These are phyloP conservation scores for Drosophila siamana DNA, from an alignment of 2,888 invertebrate genomes.

Conservation along the genomic window DNA sequence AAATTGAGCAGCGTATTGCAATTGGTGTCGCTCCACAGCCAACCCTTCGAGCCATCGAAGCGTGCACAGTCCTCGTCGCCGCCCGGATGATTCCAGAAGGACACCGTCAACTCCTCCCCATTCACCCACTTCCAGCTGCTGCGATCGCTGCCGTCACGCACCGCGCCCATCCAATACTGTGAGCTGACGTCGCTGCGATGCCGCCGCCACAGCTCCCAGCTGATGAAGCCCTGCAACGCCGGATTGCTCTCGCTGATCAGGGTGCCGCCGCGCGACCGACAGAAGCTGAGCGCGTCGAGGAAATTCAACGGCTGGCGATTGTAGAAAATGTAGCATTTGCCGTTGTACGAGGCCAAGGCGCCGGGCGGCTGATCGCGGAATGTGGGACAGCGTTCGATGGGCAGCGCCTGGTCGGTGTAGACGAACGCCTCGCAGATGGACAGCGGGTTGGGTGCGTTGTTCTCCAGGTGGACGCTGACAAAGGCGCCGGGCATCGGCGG, in stretches of 20 bases:
- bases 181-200: constrained; percentile 96
- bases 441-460: constrained; percentile 90
- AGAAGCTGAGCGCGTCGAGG: constrained; percentile 92
- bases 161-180: constrained; percentile 97
- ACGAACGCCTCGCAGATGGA: constrained; percentile 97
- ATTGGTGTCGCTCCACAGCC: constrained; percentile 97
- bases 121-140: constrained; percentile 96
- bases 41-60: constrained; percentile 96
- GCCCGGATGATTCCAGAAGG: constrained; percentile 96
- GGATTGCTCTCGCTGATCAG: constrained; percentile 97
- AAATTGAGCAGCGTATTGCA: constrained; percentile 93
- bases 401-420: constrained; percentile 95
- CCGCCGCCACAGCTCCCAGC: constrained; percentile 96
- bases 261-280: constrained; percentile 92
- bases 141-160: constrained; percentile 92
- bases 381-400: constrained; percentile 96
- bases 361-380: constrained; percentile 97
- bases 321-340: constrained; percentile 97
- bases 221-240: constrained; percentile 96
- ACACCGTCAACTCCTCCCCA: constrained; percentile 94
- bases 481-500: constrained; percentile 98
- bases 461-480: constrained; percentile 95
- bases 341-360: constrained; percentile 96
- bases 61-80: constrained; percentile 94
- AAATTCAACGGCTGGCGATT: constrained; percentile 93